phyloP scores from a whole-genome alignment of 2,888 invertebrate species.

The Dryomyza anilis region DNA sequence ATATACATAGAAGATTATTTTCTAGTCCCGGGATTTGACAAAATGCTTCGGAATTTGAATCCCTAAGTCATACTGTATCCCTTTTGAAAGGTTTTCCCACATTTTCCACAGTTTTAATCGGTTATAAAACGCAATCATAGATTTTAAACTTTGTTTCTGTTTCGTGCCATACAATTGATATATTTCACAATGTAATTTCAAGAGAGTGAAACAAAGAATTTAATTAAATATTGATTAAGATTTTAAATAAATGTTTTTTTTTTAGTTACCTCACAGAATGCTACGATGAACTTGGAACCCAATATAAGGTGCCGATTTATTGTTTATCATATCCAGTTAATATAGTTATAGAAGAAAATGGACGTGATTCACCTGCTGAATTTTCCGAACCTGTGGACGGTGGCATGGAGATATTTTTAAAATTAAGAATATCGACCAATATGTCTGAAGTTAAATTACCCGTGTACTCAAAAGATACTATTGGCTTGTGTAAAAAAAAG shows the following conservation, averaged over 20 bases:
- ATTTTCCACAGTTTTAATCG: too few relatives aligned
- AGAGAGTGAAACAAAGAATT: too few relatives aligned
- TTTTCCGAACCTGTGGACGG: slow-evolving; percentile 86
- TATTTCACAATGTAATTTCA: too few relatives aligned
- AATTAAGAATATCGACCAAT: slow-evolving; percentile 84
- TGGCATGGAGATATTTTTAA: slow-evolving; percentile 76
- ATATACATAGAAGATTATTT: too few relatives aligned
- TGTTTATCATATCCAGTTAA: slow-evolving; percentile 95
- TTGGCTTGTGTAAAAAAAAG: slow-evolving; percentile 90
- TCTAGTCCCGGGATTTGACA: too few relatives aligned
- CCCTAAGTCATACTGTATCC: too few relatives aligned
- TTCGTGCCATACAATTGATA: too few relatives aligned
- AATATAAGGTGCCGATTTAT: slow-evolving; percentile 93
- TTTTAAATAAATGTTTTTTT: slow-evolving; percentile 22
- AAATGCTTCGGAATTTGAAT: too few relatives aligned
- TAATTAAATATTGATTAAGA: too few relatives aligned
- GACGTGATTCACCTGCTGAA: slow-evolving; percentile 86
- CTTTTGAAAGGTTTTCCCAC: too few relatives aligned
- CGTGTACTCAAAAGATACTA: slow-evolving; percentile 86
- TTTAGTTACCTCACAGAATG: slow-evolving; percentile 86
- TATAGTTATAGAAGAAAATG: slow-evolving; percentile 88
- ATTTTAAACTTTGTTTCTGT: too few relatives aligned
- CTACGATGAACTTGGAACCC: slow-evolving; percentile 94
- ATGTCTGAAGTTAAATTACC: slow-evolving; percentile 87
- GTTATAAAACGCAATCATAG: too few relatives aligned